Evolutionary conservation across 2,797 vertebrate genomes (phyloP), one percentile per base, ranked within the genome.

Genomic region (Mormyrus proboscirostris): DNA sequence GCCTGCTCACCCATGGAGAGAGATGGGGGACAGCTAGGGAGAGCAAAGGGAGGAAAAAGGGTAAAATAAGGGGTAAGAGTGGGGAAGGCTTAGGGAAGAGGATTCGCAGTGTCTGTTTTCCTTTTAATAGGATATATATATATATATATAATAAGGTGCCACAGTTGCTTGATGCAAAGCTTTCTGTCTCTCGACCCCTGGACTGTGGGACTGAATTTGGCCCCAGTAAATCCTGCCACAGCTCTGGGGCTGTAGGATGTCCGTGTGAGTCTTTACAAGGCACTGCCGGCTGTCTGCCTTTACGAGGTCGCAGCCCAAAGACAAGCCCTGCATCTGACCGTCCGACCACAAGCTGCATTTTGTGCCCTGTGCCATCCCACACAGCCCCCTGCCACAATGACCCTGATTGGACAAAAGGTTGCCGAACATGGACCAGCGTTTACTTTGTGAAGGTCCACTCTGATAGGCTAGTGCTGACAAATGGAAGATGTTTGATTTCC

Each of bases 1-100:
- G 93, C 94, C 94, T 94, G 94, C 93, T 93, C 90, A 92, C 92
- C 90, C 50, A 50, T 92, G 93, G 38, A 93, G 92, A 79, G 59
- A 55, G 55, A 55, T 86, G 90, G 44, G 25, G 89, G 90, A 0
- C 82, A 88, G 88, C 16, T 38, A 29, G 29, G 69, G 82, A 50
- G 76, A 29, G 73, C 44, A 25, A 59, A 50, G 51, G 44, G 8
- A 76, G 51, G 22, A 38, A 44, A 57, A 50, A 50, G 49, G 33
- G 79, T 25, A 41, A 50, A 7, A 50, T 85, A 73, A 51, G 69
- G 41, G 47, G 22, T 53, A 8, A 76, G 51, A 62, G 50, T 57
- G 25, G 53, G 49, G 73, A 22, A 38, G 93, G 33, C 92, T 92
- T 51, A 41, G 50, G 59, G 50, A 76, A 41, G 38, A 9, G 76